Evolutionary conservation across 2,797 vertebrate species (phyloP).

Genomic region (Melanotaenia trifasciata): DNA sequence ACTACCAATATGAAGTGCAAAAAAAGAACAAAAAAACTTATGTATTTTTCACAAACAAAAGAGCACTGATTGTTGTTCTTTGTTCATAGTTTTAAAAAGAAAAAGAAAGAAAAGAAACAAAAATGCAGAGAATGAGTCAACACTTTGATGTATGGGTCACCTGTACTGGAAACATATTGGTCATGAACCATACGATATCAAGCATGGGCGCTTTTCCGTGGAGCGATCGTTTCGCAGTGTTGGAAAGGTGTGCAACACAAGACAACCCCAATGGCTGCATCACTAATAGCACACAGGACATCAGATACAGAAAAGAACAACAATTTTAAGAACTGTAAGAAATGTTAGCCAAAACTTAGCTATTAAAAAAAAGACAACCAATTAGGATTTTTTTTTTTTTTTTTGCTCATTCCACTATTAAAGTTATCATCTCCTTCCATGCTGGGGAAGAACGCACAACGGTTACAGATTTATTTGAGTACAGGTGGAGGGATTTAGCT

Average conservation of each 20-base stretch:
- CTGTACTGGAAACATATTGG: conserved; percentile 99
- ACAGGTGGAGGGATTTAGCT: conserved; percentile 43
- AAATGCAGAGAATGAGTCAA: conserved; percentile 95
- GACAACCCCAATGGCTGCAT: conserved; percentile 99
- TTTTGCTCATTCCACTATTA: conserved; percentile 46
- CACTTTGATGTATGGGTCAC: conserved; percentile 99
- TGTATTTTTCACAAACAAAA: conserved; percentile 53
- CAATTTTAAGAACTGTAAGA: conserved; percentile 96
- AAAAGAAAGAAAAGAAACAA: conserved; percentile 42
- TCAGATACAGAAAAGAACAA: conserved; percentile 99
- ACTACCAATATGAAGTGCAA: conserved; percentile 51
- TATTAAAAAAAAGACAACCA: conserved; percentile 66
- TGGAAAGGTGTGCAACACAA: conserved; percentile 99
- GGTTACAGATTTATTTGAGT: conserved; percentile 38
- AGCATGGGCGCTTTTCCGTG: conserved; percentile 91
- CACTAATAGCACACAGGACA: conserved; percentile 99
- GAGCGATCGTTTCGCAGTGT: conserved; percentile 97
- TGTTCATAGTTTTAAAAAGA: conserved; percentile 71
- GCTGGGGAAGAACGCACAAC: conserved; percentile 25
- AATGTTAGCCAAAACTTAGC: conserved; percentile 91
- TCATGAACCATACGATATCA: conserved; percentile 99
- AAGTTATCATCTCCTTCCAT: conserved; percentile 43
- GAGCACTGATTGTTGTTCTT: conserved; percentile 56
- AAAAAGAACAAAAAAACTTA: conserved; percentile 28
- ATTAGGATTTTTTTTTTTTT: conserved; percentile 46